Evolutionary conservation across 1,140 invertebrate species (phyloP).

Genomic region (Drosophila ogumai): DNA sequence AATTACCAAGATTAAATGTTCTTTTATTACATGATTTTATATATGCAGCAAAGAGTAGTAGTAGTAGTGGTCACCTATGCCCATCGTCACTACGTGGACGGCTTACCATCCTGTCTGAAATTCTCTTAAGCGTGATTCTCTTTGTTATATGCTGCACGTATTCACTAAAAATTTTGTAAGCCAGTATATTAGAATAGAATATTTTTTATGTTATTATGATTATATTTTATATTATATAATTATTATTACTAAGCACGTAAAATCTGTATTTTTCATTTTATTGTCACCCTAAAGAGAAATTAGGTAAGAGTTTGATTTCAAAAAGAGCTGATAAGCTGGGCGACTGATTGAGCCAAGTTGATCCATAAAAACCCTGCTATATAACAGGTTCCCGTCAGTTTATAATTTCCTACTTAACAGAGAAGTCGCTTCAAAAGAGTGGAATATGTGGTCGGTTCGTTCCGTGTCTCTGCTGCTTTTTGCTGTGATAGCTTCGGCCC

Average conservation of each 20-base stretch:
- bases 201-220: too few species aligned
- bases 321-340: neutral
- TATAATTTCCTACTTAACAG: neutral
- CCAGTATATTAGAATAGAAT: too few species aligned
- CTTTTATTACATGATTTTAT: too few species aligned
- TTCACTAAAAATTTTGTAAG: too few species aligned
- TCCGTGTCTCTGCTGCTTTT: constrained; percentile 20
- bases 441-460: constrained; percentile 14
- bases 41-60: too few species aligned
- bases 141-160: neutral
- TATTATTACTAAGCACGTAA: too few species aligned
- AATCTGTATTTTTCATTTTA: too few species aligned
- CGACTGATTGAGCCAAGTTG: neutral
- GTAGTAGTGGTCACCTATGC: too few species aligned
- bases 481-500: constrained; percentile 1
- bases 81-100: too few species aligned
- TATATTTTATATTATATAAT: too few species aligned
- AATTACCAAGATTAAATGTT: too few species aligned
- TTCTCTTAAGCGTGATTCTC: neutral
- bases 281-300: neutral
- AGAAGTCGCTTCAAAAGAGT: neutral
- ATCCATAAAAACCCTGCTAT: neutral
- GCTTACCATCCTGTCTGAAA: too few species aligned
- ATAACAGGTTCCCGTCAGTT: neutral
- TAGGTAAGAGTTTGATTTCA: neutral